A percentile compares a stretch with the other conserved stretches of the same genome.
Evolutionary conservation across 2,113 vertebrate species (phyloP).

Genomic region (Ploceus nigricollis): DNA sequence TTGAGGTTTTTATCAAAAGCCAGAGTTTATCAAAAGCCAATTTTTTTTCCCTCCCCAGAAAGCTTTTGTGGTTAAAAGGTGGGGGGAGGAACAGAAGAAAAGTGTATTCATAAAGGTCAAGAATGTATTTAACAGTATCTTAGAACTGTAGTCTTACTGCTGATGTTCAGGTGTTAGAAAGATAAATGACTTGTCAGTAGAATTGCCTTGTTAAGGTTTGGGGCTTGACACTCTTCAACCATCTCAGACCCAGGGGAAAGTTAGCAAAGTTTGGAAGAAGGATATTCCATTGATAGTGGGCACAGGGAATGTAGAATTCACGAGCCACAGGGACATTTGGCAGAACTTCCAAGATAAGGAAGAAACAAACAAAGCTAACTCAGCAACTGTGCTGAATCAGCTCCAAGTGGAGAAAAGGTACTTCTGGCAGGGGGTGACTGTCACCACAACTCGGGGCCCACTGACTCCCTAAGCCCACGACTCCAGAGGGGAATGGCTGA

Average conservation of each 20-base stretch:
- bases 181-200: neutral
- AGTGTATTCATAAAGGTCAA: neutral
- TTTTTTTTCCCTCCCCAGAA: neutral
- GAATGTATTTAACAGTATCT: neutral
- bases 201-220: neutral
- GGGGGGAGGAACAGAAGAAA: neutral
- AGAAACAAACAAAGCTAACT: neutral
- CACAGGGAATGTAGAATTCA: neutral
- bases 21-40: neutral
- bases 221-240: neutral
- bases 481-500: neutral
- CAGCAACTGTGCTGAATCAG: neutral
- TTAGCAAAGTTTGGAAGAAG: neutral
- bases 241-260: neutral
- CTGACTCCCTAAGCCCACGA: rapidly evolving
- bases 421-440: neutral
- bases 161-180: neutral
- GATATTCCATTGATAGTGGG: neutral
- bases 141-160: neutral
- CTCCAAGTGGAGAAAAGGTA: neutral
- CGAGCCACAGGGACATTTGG: neutral
- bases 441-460: rapidly evolving
- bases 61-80: neutral
- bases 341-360: neutral
- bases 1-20: neutral